These are phyloP conservation scores for Ailuropoda melanoleuca DNA, from an alignment of 2,113 vertebrate genomes.

Conservation along the genomic window DNA sequence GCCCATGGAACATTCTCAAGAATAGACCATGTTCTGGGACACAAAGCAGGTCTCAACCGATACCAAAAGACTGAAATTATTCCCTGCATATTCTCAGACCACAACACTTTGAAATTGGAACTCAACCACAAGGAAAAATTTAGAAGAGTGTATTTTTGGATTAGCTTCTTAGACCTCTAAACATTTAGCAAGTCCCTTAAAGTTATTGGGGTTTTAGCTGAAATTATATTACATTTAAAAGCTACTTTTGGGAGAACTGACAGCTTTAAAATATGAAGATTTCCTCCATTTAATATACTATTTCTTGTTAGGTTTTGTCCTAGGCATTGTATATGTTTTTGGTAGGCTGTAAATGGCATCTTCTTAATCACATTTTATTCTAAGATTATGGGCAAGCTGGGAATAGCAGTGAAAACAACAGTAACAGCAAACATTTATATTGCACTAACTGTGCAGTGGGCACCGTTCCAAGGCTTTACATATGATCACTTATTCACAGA, in stretches of 20 bases:
- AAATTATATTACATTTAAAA: neutral
- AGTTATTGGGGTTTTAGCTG: neutral
- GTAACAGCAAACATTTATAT: neutral
- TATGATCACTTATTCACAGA: neutral
- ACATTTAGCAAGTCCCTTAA: neutral
- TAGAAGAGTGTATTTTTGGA: neutral
- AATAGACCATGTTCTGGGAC: too few species aligned
- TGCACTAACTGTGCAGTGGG: neutral
- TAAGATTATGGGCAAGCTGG: neutral
- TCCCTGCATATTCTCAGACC: too few species aligned
- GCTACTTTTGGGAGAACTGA: neutral
- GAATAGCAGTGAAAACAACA: neutral
- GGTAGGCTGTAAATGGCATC: neutral
- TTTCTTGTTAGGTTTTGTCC: neutral
- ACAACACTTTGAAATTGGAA: too few species aligned
- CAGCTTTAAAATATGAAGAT: neutral
- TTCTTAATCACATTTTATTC: neutral
- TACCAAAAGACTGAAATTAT: too few species aligned
- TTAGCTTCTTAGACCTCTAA: neutral
- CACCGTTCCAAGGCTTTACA: neutral
- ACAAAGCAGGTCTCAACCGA: too few species aligned
- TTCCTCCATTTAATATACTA: neutral
- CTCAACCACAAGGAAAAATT: too few species aligned
- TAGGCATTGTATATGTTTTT: neutral
- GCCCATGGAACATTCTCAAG: too few species aligned